These are phyloP conservation scores for Myanophis thanlyinensis DNA, from an alignment of 2,113 vertebrate species.

Conservation along the genomic window DNA sequence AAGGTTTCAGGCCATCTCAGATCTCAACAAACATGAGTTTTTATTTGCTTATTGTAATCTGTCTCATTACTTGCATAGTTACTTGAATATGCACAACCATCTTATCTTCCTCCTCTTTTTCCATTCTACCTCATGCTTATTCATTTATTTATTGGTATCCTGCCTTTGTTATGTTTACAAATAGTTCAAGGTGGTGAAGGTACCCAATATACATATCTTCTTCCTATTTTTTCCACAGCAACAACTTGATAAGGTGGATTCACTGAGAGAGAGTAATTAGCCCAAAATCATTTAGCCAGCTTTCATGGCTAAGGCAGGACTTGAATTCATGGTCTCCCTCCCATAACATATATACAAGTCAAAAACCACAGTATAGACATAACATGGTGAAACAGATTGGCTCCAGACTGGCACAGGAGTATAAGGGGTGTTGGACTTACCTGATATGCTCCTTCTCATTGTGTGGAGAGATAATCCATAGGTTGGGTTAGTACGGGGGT, in stretches of 20 bases:
- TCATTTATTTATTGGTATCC: neutral
- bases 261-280: too few species aligned
- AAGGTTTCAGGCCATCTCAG: neutral
- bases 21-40: neutral
- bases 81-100: neutral
- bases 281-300: too few species aligned
- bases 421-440: too few species aligned
- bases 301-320: neutral
- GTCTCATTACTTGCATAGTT: too few species aligned
- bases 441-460: too few species aligned
- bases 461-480: too few species aligned
- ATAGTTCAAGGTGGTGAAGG: neutral
- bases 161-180: neutral
- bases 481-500: too few species aligned
- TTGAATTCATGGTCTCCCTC: too few species aligned
- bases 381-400: too few species aligned
- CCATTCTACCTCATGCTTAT: neutral
- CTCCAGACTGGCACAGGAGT: too few species aligned
- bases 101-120: neutral
- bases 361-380: too few species aligned
- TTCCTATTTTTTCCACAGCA: neutral
- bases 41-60: neutral
- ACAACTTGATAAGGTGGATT: neutral
- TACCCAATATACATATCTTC: neutral
- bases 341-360: too few species aligned